Conservation (phyloP, 2,797 vertebrate genomes). For the Philypnodon macrostomus region DNA sequence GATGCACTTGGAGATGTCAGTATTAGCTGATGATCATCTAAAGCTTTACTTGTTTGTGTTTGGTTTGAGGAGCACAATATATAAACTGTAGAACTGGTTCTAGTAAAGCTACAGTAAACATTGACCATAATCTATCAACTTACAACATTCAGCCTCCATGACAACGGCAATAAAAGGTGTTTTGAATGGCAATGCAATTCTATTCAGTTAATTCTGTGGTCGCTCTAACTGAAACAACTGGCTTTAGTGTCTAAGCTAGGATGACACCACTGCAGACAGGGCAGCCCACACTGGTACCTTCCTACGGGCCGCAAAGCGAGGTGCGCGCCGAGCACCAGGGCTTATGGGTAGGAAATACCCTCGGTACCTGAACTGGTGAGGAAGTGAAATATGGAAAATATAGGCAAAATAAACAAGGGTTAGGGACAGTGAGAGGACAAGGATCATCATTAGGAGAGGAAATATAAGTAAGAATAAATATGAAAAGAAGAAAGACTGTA, state of each 20-base stretch:
- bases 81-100: constrained; percentile 4
- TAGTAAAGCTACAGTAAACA: constrained; percentile 20
- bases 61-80: background rate
- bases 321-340: constrained; percentile 75
- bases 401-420: too few species aligned
- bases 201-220: constrained; percentile 46
- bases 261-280: constrained; percentile 59
- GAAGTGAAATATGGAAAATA: constrained; percentile 25
- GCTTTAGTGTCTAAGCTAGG: constrained; percentile 41
- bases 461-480: too few species aligned
- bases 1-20: background rate
- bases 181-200: constrained; percentile 26
- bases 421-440: too few species aligned
- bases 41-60: constrained; percentile 2
- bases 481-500: too few species aligned
- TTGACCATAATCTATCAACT: constrained; percentile 21
- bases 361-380: constrained; percentile 79
- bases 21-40: background rate
- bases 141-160: constrained; percentile 32
- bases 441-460: too few species aligned
- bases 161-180: constrained; percentile 34
- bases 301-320: constrained; percentile 73
- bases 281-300: constrained; percentile 74
- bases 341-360: constrained; percentile 80
- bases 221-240: constrained; percentile 4